phyloP scores from a whole-genome alignment of 2,888 invertebrate species.

The Pyrocoelia pectoralis region DNA sequence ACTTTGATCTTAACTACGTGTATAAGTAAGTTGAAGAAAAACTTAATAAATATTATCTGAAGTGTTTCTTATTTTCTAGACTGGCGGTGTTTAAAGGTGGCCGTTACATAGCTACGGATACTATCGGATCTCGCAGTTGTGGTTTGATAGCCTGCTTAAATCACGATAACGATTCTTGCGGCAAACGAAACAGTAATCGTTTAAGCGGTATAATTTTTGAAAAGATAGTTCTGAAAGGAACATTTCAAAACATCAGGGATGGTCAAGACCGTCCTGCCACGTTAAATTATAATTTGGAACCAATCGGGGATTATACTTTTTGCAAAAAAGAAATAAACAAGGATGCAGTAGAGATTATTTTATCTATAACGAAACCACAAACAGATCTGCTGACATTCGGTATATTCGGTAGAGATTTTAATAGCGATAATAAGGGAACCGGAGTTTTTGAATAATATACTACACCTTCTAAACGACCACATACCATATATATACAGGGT shows the following conservation, averaged over 20 bases:
- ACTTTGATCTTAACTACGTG: constrained; percentile 7
- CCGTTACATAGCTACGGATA: constrained; percentile 20
- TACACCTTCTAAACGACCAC: too few species aligned
- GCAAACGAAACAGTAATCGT: constrained; percentile 14
- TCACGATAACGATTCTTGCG: constrained; percentile 36
- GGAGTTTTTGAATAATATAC: too few species aligned
- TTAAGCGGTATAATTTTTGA: constrained; percentile 19
- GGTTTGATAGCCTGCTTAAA: constrained; percentile 38
- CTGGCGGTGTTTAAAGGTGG: constrained; percentile 39
- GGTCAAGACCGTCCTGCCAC: constrained; percentile 39
- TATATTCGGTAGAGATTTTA: constrained; percentile 39
- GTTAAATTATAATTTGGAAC: constrained; percentile 34
- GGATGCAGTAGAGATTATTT: constrained; percentile 22
- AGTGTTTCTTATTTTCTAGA: constrained; percentile 18
- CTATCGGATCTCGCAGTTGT: constrained; percentile 40
- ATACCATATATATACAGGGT: too few species aligned
- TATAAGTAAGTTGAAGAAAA: constrained; percentile 29
- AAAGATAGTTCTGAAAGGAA: constrained; percentile 23
- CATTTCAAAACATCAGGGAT: constrained; percentile 17
- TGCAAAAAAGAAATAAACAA: constrained; percentile 30
- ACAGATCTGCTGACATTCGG: constrained; percentile 39
- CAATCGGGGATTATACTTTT: constrained; percentile 37
- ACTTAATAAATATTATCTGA: background rate
- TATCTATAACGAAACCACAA: constrained; percentile 24
- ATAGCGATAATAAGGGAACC: constrained; percentile 23